Conservation (phyloP, 2,797 vertebrate species). For the Danio jaintianensis region DNA sequence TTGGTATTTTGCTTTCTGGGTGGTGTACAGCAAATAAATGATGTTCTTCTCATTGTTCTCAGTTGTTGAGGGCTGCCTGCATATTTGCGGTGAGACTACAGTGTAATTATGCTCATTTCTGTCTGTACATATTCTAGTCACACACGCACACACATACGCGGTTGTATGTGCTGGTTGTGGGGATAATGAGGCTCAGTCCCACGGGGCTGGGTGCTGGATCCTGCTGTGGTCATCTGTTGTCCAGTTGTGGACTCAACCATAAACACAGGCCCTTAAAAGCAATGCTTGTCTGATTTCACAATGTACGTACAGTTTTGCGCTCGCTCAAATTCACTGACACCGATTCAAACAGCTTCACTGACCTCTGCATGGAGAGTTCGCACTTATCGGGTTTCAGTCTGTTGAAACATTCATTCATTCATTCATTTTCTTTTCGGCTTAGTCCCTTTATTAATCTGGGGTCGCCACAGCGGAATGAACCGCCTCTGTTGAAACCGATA, state of each 20-base stretch:
- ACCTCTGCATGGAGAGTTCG: background rate
- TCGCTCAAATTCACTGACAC: conserved; percentile 6
- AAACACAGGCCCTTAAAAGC: conserved; percentile 46
- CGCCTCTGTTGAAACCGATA: background rate
- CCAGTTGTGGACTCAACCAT: conserved; percentile 48
- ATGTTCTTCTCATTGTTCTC: conserved; percentile 53
- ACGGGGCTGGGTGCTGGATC: conserved; percentile 38
- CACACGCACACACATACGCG: conserved; percentile 22
- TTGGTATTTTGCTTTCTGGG: background rate
- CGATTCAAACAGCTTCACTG: conserved; percentile 18
- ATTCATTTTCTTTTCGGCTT: too few relatives aligned
- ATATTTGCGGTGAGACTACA: conserved; percentile 69
- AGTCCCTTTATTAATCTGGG: too few relatives aligned
- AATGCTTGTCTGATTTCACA: conserved; percentile 23
- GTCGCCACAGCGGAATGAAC: too few relatives aligned
- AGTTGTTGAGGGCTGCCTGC: conserved; percentile 60
- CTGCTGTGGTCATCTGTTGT: conserved; percentile 59
- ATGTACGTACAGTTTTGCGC: background rate
- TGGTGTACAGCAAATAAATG: conserved; percentile 27
- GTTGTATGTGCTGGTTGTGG: conserved; percentile 24
- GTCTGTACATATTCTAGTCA: conserved; percentile 45
- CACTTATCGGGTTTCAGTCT: background rate
- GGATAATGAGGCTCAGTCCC: conserved; percentile 44
- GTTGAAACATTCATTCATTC: too few relatives aligned
- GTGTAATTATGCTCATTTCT: conserved; percentile 67